Conservation (phyloP, 2,113 vertebrate genomes). For the Dolichotis patagonum region DNA sequence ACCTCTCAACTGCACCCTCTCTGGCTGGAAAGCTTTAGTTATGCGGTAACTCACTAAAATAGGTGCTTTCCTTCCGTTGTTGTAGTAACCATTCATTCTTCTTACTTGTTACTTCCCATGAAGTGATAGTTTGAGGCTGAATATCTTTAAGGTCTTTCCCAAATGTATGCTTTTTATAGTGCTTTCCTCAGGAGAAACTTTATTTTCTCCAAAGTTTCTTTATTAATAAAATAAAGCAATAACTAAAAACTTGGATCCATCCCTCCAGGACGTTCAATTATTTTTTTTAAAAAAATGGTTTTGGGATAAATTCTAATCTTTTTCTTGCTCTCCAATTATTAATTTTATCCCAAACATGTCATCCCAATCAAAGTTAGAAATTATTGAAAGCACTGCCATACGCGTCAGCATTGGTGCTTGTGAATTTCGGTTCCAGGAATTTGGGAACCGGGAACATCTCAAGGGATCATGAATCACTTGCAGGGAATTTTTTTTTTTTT, state of each 20-base stretch:
- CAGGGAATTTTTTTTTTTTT: background rate
- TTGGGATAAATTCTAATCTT: background rate
- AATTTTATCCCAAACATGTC: background rate
- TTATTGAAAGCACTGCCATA: background rate
- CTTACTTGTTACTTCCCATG: background rate
- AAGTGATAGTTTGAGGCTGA: conserved; percentile 31
- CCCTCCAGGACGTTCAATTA: background rate
- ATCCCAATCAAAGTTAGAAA: background rate
- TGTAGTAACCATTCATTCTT: background rate
- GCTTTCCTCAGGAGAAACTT: background rate
- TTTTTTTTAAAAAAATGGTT: background rate
- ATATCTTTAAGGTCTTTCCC: conserved; percentile 16
- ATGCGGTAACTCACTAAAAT: background rate
- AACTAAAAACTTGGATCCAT: conserved; percentile 29
- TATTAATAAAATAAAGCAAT: conserved; percentile 40
- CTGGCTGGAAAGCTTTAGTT: background rate
- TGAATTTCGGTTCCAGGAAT: background rate
- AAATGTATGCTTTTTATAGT: conserved; percentile 15
- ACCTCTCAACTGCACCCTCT: rapidly evolving
- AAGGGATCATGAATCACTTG: background rate
- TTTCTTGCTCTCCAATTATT: background rate
- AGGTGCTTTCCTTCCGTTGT: background rate
- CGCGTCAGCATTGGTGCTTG: background rate
- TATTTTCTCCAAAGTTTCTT: conserved; percentile 2
- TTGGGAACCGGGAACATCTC: background rate